Evolutionary conservation across 2,888 invertebrate species (phyloP).

Genomic region (Cataglyphis albicans): DNA sequence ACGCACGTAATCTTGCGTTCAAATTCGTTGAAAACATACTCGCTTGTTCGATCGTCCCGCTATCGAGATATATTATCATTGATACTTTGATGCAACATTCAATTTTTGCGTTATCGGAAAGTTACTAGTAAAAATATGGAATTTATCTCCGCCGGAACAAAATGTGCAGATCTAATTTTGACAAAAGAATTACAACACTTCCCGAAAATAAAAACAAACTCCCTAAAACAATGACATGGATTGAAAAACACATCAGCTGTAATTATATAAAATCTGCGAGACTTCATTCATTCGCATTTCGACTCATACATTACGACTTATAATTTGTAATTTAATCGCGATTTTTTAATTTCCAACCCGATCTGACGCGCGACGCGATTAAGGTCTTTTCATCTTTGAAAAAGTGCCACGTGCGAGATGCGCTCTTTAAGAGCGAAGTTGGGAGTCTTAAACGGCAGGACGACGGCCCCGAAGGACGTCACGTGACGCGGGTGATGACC

Average conservation of each 20-base stretch:
- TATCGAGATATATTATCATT: slow-evolving; percentile 6
- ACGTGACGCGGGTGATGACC: slow-evolving; percentile 61
- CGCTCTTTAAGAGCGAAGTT: not conserved
- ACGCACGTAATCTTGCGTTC: slow-evolving; percentile 42
- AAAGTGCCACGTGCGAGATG: not conserved
- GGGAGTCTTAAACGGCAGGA: slow-evolving; percentile 12
- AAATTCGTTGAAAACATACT: slow-evolving; percentile 31
- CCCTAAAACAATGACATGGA: too few species aligned
- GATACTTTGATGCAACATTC: slow-evolving; percentile 10
- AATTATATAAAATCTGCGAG: too few species aligned
- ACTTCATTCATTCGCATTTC: not conserved
- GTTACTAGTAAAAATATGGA: not conserved
- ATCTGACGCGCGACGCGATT: slow-evolving; percentile 15
- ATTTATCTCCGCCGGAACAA: not conserved
- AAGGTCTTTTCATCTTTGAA: not conserved
- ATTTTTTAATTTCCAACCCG: not conserved
- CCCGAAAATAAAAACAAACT: not conserved
- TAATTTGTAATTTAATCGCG: not conserved
- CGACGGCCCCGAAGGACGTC: slow-evolving; percentile 34
- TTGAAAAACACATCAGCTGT: too few species aligned
- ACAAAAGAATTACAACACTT: not conserved
- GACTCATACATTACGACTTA: not conserved
- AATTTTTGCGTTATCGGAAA: slow-evolving; percentile 28
- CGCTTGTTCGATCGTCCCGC: not conserved
- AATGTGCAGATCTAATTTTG: not conserved